Evolutionary conservation across 2,797 vertebrate genomes (phyloP).

Genomic region (Alcedo atthis): DNA sequence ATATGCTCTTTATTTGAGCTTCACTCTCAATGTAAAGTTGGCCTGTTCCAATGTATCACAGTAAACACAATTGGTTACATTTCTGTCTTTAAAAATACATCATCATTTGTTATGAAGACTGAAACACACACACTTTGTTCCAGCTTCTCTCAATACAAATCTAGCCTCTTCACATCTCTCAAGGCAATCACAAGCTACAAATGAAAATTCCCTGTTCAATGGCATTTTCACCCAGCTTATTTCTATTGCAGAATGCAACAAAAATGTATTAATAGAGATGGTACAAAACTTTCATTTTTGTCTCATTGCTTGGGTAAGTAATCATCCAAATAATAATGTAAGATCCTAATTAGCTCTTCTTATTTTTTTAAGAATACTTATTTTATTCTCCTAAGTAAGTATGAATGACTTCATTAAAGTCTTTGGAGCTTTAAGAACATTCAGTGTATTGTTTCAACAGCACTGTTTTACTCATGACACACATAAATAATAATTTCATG

Average conservation of each 20-base stretch:
- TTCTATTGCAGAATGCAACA: background rate
- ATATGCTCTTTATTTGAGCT: background rate
- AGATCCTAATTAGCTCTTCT: background rate
- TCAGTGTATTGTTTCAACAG: background rate
- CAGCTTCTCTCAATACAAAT: background rate
- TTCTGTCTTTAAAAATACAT: constrained; percentile 26
- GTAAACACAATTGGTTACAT: background rate
- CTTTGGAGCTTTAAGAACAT: background rate
- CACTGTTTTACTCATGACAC: background rate
- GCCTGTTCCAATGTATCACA: background rate
- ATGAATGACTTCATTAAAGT: background rate
- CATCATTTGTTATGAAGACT: background rate
- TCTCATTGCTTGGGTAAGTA: background rate
- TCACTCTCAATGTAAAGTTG: background rate
- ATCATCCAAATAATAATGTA: background rate
- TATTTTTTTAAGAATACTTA: background rate
- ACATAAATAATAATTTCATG: background rate
- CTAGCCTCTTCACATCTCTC: background rate
- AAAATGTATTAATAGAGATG: background rate
- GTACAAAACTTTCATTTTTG: background rate
- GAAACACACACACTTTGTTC: background rate
- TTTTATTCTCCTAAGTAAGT: background rate
- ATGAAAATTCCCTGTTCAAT: background rate
- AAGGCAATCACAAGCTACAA: background rate
- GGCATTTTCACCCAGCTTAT: background rate